Base-by-base conservation (phyloP, 2,113 vertebrate genomes). In the Tautogolabrus adspersus region DNA sequence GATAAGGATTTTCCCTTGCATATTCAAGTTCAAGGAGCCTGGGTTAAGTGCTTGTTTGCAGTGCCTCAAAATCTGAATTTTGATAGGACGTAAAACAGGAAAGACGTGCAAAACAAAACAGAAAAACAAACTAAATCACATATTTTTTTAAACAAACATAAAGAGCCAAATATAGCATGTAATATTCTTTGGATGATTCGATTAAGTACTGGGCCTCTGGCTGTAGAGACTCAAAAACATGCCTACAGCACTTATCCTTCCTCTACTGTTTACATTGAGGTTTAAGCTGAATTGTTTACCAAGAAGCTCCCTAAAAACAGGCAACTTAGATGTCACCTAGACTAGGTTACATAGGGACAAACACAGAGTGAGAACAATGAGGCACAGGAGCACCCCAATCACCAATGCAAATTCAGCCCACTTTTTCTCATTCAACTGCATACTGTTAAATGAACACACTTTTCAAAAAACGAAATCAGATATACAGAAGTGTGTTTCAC, bases 191-290 rank as follows among this genome's bases (percentile, higher is more conserved):
- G 13, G 44, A 13, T 49, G 26, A 54, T 44, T 13, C 16, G 18
- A 37, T 77, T 37, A 23, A 19, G 15, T 15, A 23, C 22, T 9
- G 8, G 13, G 51, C 2, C 12, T 34, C 13, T 15, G 2, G 3
- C 2, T 40, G 38, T 66, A 73, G 47, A 49, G 26, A 8, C 23
- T 56, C 12, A 62, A 26, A 79, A 62, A 52, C 7, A 30, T 60
- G 16, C 18, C 55, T 8, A 16, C n/a, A 65, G 13, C 44, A 3
- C n/a, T 46, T 65, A 63, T 16, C 16, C 22, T n/a, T 10, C 15
- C 42, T 59, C 42, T 8, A 9, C 55, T 5, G 0, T 51, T 23
- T 34, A 8, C 30, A 42, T n/a, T 0, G 5, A 16, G 16, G 10
- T 63, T 18, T 21, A 34, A 18, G 3, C 34, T 21, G 21, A 30